Evolutionary conservation across 2,888 invertebrate genomes (phyloP).

Genomic region (Xiphydria camelus): DNA sequence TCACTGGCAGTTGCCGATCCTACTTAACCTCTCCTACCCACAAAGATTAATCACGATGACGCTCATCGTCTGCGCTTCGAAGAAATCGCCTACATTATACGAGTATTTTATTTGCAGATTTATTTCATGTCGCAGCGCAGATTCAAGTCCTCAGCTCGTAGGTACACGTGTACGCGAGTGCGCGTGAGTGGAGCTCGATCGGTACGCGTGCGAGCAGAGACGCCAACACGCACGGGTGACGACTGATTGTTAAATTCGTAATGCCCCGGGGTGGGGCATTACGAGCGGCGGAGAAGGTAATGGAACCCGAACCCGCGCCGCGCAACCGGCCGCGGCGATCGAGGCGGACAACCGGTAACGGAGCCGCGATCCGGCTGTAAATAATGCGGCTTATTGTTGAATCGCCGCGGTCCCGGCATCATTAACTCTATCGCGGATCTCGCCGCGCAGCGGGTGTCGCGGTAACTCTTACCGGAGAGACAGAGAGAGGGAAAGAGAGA

Average conservation of each 20-base stretch:
- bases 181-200: no score
- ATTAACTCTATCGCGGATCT: slow-evolving; percentile 55
- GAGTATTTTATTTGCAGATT: no score
- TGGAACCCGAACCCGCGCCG: slow-evolving; percentile 21
- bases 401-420: slow-evolving; percentile 46
- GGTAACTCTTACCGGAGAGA: slow-evolving; percentile 50
- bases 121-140: no score
- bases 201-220: no score
- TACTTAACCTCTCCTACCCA: no score
- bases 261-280: slow-evolving; percentile 23
- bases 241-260: slow-evolving; percentile 38
- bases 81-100: no score
- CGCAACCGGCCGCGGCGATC: slow-evolving; percentile 9
- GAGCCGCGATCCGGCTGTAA: slow-evolving; percentile 39
- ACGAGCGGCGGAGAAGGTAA: slow-evolving; percentile 21
- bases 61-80: no score
- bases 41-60: no score
- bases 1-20: no score
- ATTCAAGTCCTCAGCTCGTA: no score
- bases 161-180: no score
- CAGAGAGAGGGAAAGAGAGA: no score
- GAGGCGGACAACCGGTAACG: slow-evolving; percentile 13
- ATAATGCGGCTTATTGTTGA: slow-evolving; percentile 53
- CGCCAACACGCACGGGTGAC: slow-evolving; percentile 22
- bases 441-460: slow-evolving; percentile 52